Conservation (phyloP, 2,113 vertebrate species). For the Istiophorus platypterus region DNA sequence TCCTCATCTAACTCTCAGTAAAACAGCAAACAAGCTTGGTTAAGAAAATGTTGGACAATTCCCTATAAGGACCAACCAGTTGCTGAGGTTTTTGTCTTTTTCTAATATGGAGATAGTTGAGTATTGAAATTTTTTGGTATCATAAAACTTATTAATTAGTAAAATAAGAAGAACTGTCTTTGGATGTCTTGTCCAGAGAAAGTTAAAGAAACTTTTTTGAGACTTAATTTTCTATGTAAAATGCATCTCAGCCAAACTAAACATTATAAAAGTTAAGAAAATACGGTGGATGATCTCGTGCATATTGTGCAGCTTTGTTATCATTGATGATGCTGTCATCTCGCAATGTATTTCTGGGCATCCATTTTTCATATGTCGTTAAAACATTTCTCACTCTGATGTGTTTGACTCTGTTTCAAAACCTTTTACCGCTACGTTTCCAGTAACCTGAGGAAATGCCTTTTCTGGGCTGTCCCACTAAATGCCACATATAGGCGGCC, state of each 20-base stretch:
- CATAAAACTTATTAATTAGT: background rate
- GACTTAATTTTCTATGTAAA: background rate
- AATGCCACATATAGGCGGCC: conserved; percentile 80
- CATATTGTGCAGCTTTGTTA: background rate
- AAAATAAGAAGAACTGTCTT: background rate
- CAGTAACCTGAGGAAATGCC: conserved; percentile 87
- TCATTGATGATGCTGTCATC: conserved; percentile 1
- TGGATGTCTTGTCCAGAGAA: background rate
- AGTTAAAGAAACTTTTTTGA: background rate
- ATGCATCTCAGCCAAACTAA: background rate
- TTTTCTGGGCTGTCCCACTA: conserved; percentile 81
- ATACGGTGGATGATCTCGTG: background rate
- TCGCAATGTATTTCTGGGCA: background rate
- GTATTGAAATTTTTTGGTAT: no score
- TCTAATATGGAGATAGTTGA: no score
- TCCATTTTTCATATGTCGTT: conserved; percentile 37
- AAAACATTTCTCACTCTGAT: conserved; percentile 52
- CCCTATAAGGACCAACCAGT: no score
- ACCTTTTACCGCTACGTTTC: conserved; percentile 68
- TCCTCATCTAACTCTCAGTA: background rate
- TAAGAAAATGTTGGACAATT: no score
- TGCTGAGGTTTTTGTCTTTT: background rate
- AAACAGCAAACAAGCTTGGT: background rate
- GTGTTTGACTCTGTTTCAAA: conserved; percentile 41
- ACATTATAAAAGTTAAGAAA: background rate